Evolutionary conservation across 2,888 invertebrate genomes (phyloP), one percentile per base, ranked within the genome.

Genomic region (Agapetus fuscipes): DNA sequence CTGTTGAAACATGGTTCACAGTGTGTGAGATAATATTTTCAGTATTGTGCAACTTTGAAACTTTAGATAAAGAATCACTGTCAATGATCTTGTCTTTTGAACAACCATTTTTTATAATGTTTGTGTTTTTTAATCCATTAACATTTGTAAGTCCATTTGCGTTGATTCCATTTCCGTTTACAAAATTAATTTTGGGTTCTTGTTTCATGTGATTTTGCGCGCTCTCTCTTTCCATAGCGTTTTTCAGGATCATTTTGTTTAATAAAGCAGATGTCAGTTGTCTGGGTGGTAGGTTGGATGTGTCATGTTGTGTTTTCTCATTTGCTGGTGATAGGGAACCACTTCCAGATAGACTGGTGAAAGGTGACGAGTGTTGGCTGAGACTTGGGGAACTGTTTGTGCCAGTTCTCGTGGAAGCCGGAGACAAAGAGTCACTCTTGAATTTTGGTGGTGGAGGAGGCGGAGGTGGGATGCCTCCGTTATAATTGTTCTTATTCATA

Each of bases 361-460:
- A 31, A 9, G 47, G 47, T 13, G 48, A 48, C 64, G 67, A 30
- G 64, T 41, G 34, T 34, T 42, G 41, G 40, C 46, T 43, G 34
- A 36, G 11, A 17, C 41, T 41, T 13, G 48, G 46, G 20, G 47
- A 41, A 16, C 28, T 32, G 26, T 26, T 17, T 26, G 33, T 43
- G 27, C 30, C 17, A 9, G 30, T 31, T 26, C 31, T 39, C 15
- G 40, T 35, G 24, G 13, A 6, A 6, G 28, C 25, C 6, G 38
- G 38, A 5, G 35, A 37, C 10, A 33, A 26, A 9, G 35, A 38
- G 11, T 34, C 43, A 25, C 35, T 37, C 13, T 49, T 48, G 11
- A 48, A 42, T 20, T 45, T 42, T 3, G 49, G 48, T 16, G 48
- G 37, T n/a, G 51, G 46, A 10, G 52, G 52, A 10, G 53, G 53